Percentiles rank a stretch among this genome's conserved stretches.
Conservation (phyloP, 2,888 invertebrate species). For the Lycia hirtaria region DNA sequence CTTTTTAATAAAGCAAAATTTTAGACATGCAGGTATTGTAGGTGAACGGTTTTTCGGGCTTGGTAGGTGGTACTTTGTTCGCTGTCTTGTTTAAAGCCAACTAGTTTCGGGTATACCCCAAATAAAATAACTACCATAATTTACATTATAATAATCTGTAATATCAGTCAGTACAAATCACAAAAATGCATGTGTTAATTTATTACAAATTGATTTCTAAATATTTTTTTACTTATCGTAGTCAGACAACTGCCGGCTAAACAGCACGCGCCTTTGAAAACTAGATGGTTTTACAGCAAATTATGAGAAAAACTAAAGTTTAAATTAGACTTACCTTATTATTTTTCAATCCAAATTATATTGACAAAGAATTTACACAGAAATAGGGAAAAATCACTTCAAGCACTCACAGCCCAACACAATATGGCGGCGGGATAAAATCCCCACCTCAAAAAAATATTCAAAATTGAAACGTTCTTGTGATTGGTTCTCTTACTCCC, state of each 20-base stretch:
- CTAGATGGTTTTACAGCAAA: slow-evolving; percentile 12
- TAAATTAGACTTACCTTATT: slow-evolving; percentile 69
- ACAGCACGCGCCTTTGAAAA: slow-evolving; percentile 16
- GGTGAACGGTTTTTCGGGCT: slow-evolving; percentile 8
- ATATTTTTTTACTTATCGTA: not conserved
- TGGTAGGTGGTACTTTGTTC: slow-evolving; percentile 18
- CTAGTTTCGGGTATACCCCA: not conserved
- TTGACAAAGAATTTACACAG: slow-evolving; percentile 77
- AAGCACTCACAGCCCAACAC: slow-evolving; percentile 82
- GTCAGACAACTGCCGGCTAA: slow-evolving; percentile 51
- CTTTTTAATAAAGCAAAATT: not conserved
- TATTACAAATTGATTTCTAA: not conserved
- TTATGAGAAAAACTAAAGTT: slow-evolving; percentile 75
- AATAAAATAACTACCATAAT: not conserved
- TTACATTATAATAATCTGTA: not conserved
- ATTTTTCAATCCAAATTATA: slow-evolving; percentile 74
- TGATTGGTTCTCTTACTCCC: slow-evolving; percentile 68
- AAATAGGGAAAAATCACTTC: slow-evolving; percentile 71
- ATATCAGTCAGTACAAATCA: not conserved
- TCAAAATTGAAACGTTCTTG: slow-evolving; percentile 71
- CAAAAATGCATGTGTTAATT: not conserved
- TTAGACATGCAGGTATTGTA: not conserved
- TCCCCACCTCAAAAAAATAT: slow-evolving; percentile 80
- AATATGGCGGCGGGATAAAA: slow-evolving; percentile 82
- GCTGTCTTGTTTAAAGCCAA: slow-evolving; percentile 1